Conservation (phyloP, 2,888 invertebrate species). For the Spatulosminthurus flaviceps region DNA sequence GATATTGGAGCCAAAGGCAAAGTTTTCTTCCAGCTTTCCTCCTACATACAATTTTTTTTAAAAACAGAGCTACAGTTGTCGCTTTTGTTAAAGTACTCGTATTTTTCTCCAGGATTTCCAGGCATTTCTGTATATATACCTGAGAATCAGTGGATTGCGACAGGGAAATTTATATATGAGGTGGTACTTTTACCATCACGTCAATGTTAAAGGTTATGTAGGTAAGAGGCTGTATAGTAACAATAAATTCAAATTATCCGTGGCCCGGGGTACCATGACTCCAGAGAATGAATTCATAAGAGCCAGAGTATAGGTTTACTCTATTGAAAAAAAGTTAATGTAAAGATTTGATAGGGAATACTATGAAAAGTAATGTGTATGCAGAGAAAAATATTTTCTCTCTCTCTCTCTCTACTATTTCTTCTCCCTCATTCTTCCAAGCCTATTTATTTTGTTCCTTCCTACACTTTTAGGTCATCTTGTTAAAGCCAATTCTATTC, state of each 20-base stretch:
- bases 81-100: no score
- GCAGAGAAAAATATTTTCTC: neutral
- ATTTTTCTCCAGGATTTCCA: no score
- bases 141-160: no score
- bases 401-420: neutral
- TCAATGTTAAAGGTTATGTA: no score
- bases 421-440: neutral
- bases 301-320: neutral
- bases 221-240: neutral
- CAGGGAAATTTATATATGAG: no score
- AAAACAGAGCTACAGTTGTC: no score
- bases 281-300: constrained; percentile 5
- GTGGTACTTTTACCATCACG: no score
- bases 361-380: neutral
- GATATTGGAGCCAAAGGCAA: constrained; percentile 23
- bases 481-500: neutral
- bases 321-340: constrained; percentile 13
- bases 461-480: neutral
- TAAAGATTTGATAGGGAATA: neutral
- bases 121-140: no score
- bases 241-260: constrained; percentile 14
- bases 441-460: neutral
- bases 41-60: neutral
- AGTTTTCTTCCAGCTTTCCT: constrained; percentile 31
- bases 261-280: constrained; percentile 12